Evolutionary conservation across 2,113 vertebrate species (phyloP), one percentile per base, ranked within the genome.

Genomic region (Sinocyclocheilus anophthalmus): DNA sequence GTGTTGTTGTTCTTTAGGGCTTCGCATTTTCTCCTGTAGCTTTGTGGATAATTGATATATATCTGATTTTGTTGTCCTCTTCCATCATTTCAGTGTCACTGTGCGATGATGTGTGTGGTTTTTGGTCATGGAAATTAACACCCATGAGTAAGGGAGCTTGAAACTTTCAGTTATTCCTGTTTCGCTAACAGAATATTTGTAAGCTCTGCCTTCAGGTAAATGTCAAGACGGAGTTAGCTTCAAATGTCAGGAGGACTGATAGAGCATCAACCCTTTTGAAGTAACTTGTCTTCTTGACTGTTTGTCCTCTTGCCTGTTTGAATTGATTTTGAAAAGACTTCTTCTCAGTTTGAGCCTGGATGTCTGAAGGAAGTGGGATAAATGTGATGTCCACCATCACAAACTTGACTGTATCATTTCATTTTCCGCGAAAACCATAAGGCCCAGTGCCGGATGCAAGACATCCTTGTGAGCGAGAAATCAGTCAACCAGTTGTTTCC

Each of bases 41-140:
- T 86, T 84, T 24, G 50, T 83, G 59, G 79, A 81, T 67, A 65
- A 81, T 30, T 81, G 37, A 65, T 65, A n/a, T n/a, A 48, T 39
- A 12, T 80, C 57, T 63, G 57, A 20, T 45, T 80, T 61, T 33
- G 12, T 42, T 61, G 33, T 42, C 33, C 11, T 22, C 77, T 80
- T 63, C 55, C 33, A n/a, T 65, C 59, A 26, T 65, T 45, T 14
- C 57, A 61, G 12, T 48, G 79, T 65, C 42, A 50, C 69, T 45
- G 65, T 70, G 80, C 37, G 45, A 82, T 53, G 24, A 53, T 82
- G 26, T 6, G 1, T 65, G 39, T 45, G 79, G 3, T n/a, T 80
- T 80, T 61, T 80, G 22, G 79, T 81, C 61, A 12, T 81, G 2
- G 79, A 81, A 81, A 48, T 26, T 26, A 5, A 65, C 79, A 26